Conservation (phyloP, 2,113 vertebrate species). For the Halichoeres trimaculatus region DNA sequence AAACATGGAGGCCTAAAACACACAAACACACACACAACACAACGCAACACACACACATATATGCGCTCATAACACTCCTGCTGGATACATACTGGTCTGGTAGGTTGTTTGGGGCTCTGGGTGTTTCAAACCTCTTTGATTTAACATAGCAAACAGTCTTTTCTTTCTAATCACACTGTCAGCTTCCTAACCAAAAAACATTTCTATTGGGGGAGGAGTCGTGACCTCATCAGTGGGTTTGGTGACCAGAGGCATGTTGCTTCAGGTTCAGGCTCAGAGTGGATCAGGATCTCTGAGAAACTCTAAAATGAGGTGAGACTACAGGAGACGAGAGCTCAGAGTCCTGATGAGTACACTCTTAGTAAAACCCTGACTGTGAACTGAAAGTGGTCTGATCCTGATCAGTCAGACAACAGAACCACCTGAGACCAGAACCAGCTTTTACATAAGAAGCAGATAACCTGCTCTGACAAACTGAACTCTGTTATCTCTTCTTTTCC, state of each 20-base stretch:
- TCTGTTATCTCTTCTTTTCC: background rate
- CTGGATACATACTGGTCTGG: background rate
- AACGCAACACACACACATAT: background rate
- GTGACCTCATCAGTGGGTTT: background rate
- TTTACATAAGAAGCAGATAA: background rate
- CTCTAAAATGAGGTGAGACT: slow-evolving; percentile 4
- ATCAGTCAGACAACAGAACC: background rate
- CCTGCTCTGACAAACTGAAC: background rate
- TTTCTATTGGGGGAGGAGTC: slow-evolving; percentile 15
- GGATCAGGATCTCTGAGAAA: background rate
- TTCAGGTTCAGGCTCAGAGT: background rate
- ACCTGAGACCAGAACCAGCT: background rate
- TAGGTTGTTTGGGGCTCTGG: slow-evolving; percentile 46
- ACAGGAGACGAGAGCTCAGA: background rate
- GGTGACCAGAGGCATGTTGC: no score
- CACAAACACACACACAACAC: background rate
- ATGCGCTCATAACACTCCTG: background rate
- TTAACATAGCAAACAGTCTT: background rate
- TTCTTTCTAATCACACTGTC: slow-evolving; percentile 16
- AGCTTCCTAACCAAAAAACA: slow-evolving; percentile 38
- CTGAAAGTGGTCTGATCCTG: background rate
- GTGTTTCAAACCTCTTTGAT: slow-evolving; percentile 32
- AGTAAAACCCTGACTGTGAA: background rate
- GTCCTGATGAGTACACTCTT: background rate
- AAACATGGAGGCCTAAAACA: slow-evolving; percentile 83